Percentiles rank a stretch among this genome's conserved stretches.
phyloP scores from a whole-genome alignment of 2,797 vertebrate species.

The Stomatorhinus walkeri region DNA sequence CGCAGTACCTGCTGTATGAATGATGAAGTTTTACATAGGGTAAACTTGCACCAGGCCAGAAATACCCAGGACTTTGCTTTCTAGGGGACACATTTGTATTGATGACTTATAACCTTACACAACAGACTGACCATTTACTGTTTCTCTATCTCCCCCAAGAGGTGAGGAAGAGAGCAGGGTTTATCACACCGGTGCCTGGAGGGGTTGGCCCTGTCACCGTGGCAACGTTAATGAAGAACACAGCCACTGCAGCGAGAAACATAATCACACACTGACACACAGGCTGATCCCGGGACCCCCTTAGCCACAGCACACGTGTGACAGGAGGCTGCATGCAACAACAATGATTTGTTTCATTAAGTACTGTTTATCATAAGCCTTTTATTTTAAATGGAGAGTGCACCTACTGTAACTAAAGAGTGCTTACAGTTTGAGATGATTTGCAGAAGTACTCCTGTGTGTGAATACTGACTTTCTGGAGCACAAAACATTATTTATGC shows the following conservation, averaged over 20 bases:
- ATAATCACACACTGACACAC: constrained; percentile 55
- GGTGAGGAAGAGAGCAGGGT: constrained; percentile 80
- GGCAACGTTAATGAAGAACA: constrained; percentile 88
- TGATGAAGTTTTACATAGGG: background rate
- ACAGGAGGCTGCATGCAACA: background rate
- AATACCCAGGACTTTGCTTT: background rate
- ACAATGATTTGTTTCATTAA: background rate
- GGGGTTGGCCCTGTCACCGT: constrained; percentile 89
- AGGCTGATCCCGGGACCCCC: background rate
- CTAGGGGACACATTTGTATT: background rate
- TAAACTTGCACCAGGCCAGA: background rate
- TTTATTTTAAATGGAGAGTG: background rate
- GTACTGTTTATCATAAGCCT: background rate
- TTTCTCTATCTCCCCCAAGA: constrained; percentile 50
- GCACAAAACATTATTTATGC: background rate
- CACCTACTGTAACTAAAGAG: background rate
- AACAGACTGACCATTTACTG: background rate
- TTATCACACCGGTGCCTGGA: constrained; percentile 84
- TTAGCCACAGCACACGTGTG: background rate
- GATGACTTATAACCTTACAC: background rate
- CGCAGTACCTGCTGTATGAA: background rate
- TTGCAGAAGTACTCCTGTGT: background rate
- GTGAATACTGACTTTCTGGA: background rate
- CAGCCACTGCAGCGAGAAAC: constrained; percentile 73
- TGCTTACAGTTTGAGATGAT: background rate